Evolutionary conservation across 2,797 vertebrate species (phyloP), one percentile per base, ranked within the genome.

Genomic region (Sebastes alutus): DNA sequence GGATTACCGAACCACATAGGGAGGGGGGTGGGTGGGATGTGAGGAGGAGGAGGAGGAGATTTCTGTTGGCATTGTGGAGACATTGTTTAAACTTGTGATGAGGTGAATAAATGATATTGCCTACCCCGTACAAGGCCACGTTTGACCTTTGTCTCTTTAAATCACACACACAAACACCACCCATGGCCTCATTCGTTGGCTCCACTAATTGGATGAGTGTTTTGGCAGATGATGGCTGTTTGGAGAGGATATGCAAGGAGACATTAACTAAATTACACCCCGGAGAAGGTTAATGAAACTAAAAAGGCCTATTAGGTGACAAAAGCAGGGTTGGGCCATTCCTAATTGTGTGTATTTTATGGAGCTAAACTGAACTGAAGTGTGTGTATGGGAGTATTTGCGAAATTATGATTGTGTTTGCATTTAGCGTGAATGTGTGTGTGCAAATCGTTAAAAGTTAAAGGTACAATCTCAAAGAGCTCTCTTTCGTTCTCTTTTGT

Each of bases 1-100:
- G 87, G 93, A 95, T 95, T 95, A 95, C 75, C 63, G 49, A 27
- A 58, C 80, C 76, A 66, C 67, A 63, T 75, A 46, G 68, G 59
- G 56, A 74, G 33, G 4, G 35, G 65, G 55, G 60, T 29, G 11
- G 14, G 42, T 65, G 49, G 61, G 79, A 75, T 64, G 61, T n/a
- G 5, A 2, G 7, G 10, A 30, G 38, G 63, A 35, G 33, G 23
- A 8, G 6, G 20, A 29, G 13, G 11, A 2, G 3, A 25, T 25
- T 8, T 62, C 29, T 46, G 32, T 61, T 5, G 8, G 54, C 12
- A 22, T 27, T 16, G 16, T 4, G 14, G 55, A 64, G 23, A 60
- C 55, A 74, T 77, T 65, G 27, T 58, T 66, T 22, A 16, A 23
- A 69, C 20, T 46, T 27, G 2, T 25, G 16, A 33, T 22, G 38